Percentiles rank a stretch among this genome's conserved stretches.
These are phyloP conservation scores for Drosophila histrio DNA, from an alignment of 2,888 invertebrate genomes.

Conservation along the genomic window DNA sequence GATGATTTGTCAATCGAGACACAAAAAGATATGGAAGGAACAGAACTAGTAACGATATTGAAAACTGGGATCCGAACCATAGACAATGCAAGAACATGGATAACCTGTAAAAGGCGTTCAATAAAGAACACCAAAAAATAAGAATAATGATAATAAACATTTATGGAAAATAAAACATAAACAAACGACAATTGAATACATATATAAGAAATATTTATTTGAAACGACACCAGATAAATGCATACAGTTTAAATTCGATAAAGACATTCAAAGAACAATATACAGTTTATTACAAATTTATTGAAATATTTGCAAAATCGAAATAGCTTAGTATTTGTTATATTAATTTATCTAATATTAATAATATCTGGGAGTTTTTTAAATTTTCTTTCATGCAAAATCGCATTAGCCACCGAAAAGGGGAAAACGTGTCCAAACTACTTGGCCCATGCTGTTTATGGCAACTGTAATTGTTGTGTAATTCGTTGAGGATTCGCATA, in stretches of 20 bases:
- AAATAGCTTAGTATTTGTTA: constrained; percentile 59
- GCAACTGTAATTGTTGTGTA: constrained; percentile 63
- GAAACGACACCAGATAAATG: constrained; percentile 51
- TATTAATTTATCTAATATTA: background rate
- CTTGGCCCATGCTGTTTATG: constrained; percentile 80
- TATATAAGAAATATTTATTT: constrained; percentile 48
- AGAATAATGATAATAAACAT: constrained; percentile 38
- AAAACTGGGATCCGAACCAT: constrained; percentile 81
- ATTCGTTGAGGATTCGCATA: constrained; percentile 35
- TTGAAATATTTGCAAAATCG: constrained; percentile 38
- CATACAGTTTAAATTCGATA: constrained; percentile 39
- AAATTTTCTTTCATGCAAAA: background rate
- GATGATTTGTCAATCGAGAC: constrained; percentile 36
- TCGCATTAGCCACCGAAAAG: constrained; percentile 71
- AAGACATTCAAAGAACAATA: constrained; percentile 16
- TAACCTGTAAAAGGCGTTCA: constrained; percentile 80
- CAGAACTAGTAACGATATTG: constrained; percentile 80
- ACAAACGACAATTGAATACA: constrained; percentile 28
- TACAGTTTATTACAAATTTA: constrained; percentile 6
- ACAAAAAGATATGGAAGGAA: constrained; percentile 26
- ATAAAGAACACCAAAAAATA: constrained; percentile 51
- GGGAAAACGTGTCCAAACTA: constrained; percentile 81
- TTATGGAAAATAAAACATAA: constrained; percentile 21
- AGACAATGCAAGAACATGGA: constrained; percentile 83
- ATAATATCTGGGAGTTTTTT: background rate